Evolutionary conservation across 1,140 invertebrate genomes (phyloP), one percentile per base, ranked within the genome.

Genomic region (Dendroctonus ponderosae): DNA sequence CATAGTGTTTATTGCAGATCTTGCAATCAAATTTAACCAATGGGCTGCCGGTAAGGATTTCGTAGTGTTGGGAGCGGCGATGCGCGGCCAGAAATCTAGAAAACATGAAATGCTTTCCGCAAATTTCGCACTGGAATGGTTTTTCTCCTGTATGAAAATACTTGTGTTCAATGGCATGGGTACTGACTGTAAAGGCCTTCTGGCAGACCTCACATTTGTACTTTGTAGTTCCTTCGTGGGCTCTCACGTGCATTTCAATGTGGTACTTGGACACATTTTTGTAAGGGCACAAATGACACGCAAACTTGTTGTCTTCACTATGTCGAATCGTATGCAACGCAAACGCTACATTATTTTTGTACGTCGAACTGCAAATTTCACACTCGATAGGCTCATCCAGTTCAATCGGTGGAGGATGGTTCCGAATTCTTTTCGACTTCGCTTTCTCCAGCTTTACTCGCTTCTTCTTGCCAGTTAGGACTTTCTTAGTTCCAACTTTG

Each of bases 121-220:
- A 89, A 1, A 85, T 76, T 65, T 85, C 79, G 70, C 88, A 89
- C 7, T 82, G 77, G 70, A 82, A 89, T 0, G 86, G 86, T 63
- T 84, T 84, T 61, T 85, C 80, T 0, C 84, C 84, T 0, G 82
- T 85, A 62, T 89, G 87, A 12, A 72, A 77, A 51, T 77, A 74
- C 53, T 78, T 77, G 57, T 78, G 77, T 52, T 78, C 76, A 7
- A 72, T 49, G 2, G 80, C 81, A 74, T 81, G 81, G 0, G 81
- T 82, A 53, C 76, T 79, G 5, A 81, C 78, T 48, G 80, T 77
- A 65, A 84, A 84, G 12, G 80, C 78, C 67, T 82, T 83, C 8
- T 79, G 76, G 54, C 82, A 84, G 8, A 78, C 75, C 14, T 82
- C 77, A 61, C 82, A 84, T 68, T 79, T 82, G 62, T 80, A 83